Conservation (phyloP, 1,140 invertebrate species). For the Thalassaphorura encarpata region DNA sequence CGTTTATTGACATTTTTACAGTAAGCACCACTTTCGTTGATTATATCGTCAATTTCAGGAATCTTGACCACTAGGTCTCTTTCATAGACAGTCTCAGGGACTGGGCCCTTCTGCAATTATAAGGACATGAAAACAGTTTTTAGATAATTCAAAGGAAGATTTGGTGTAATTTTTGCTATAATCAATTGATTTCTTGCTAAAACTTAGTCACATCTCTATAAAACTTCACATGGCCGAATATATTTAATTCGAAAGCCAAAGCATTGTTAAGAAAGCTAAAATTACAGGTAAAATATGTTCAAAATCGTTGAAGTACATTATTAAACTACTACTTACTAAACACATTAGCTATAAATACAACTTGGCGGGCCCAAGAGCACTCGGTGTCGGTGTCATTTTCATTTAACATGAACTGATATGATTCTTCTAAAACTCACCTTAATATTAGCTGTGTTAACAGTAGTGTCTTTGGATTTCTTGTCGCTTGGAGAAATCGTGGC, state of each 20-base stretch:
- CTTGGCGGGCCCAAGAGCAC: neutral
- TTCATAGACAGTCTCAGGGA: constrained; percentile 55
- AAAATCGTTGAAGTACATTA: too few relatives aligned
- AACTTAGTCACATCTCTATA: too few relatives aligned
- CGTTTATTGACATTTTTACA: constrained; percentile 53
- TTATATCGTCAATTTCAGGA: constrained; percentile 56
- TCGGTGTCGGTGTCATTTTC: neutral
- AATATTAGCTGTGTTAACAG: too few relatives aligned
- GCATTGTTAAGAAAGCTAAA: too few relatives aligned
- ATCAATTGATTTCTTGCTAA: too few relatives aligned
- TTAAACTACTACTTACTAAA: too few relatives aligned
- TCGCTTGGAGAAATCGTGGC: constrained; percentile 20
- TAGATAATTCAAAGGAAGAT: neutral
- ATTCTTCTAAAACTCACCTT: too few relatives aligned
- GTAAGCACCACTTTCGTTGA: constrained; percentile 61
- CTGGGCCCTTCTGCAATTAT: constrained; percentile 46
- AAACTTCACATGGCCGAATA: too few relatives aligned
- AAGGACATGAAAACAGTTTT: neutral
- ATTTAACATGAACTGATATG: neutral
- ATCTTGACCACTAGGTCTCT: constrained; percentile 55
- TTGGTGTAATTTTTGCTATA: neutral
- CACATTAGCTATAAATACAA: too few relatives aligned
- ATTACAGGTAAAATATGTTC: too few relatives aligned
- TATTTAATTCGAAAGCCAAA: too few relatives aligned
- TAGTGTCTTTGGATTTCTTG: constrained; percentile 9